A percentile compares a stretch with the other conserved stretches of the same genome.
phyloP scores from a whole-genome alignment of 2,113 vertebrate genomes.

The Alexandromys fortis region DNA sequence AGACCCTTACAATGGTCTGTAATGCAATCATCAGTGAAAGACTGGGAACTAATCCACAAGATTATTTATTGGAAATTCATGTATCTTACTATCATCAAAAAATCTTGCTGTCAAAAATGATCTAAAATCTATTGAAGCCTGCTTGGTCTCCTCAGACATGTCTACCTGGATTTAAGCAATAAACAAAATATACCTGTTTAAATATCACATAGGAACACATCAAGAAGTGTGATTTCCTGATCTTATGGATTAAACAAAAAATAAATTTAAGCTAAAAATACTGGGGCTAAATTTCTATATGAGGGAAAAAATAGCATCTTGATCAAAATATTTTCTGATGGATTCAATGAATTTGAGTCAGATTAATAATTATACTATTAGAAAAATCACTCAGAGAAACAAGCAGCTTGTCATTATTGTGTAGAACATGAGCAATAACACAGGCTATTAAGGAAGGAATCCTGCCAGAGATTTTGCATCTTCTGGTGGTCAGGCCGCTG shows the following conservation, averaged over 20 bases:
- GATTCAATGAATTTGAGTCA: background rate
- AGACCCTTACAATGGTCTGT: background rate
- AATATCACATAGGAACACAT: background rate
- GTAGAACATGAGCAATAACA: background rate
- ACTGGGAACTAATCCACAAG: background rate
- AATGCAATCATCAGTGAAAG: background rate
- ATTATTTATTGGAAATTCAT: background rate
- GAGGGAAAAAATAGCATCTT: slow-evolving; percentile 17
- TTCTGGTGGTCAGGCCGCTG: background rate
- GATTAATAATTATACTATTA: background rate
- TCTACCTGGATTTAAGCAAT: background rate
- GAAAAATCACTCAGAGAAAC: background rate
- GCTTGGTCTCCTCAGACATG: background rate
- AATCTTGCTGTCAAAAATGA: background rate
- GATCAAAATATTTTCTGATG: background rate
- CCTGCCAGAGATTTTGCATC: background rate
- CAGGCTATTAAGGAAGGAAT: background rate
- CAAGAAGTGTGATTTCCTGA: background rate
- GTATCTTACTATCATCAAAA: background rate
- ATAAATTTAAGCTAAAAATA: background rate
- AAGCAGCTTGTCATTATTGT: background rate
- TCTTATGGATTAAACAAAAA: background rate
- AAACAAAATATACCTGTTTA: background rate
- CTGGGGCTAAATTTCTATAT: background rate
- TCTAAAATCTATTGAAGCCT: background rate